Evolutionary conservation across 2,888 invertebrate genomes (phyloP).

Genomic region (Ethmia dodecea): DNA sequence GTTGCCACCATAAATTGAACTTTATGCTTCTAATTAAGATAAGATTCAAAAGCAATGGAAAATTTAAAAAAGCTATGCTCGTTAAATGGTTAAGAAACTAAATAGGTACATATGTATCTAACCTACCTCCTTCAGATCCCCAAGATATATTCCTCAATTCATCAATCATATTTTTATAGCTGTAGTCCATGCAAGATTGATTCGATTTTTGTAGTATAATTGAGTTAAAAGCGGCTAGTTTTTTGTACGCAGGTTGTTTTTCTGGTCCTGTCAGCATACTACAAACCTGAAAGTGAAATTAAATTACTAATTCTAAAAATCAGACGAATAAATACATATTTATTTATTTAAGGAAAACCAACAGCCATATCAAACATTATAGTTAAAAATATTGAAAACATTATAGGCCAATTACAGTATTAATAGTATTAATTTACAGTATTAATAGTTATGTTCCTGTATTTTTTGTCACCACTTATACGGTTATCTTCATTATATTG

Average conservation of each 20-base stretch:
- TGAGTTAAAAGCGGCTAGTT: slow-evolving; percentile 85
- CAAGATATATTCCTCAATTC: slow-evolving; percentile 82
- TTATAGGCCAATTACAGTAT: too few species aligned
- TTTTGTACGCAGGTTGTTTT: slow-evolving; percentile 78
- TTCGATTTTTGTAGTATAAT: slow-evolving; percentile 81
- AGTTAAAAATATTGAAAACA: too few species aligned
- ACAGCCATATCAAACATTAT: too few species aligned
- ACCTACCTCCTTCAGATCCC: slow-evolving; percentile 80
- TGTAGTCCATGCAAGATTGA: slow-evolving; percentile 89
- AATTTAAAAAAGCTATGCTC: slow-evolving; percentile 98
- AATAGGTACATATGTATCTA: slow-evolving; percentile 82
- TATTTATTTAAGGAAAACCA: too few species aligned
- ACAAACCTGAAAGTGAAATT: slow-evolving; percentile 77
- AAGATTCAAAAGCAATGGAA: too few species aligned
- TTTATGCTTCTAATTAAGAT: too few species aligned
- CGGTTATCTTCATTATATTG: slow-evolving; percentile 97
- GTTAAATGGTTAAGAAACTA: slow-evolving; percentile 96
- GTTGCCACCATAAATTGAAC: too few species aligned
- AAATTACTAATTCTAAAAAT: background rate
- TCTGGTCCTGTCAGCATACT: slow-evolving; percentile 82
- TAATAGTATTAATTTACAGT: too few species aligned
- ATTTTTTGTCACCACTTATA: slow-evolving; percentile 75
- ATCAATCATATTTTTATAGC: slow-evolving; percentile 85
- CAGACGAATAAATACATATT: too few species aligned
- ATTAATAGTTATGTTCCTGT: slow-evolving; percentile 87